Evolutionary conservation across 2,888 invertebrate species (phyloP).

Genomic region (Nudaria mundana): DNA sequence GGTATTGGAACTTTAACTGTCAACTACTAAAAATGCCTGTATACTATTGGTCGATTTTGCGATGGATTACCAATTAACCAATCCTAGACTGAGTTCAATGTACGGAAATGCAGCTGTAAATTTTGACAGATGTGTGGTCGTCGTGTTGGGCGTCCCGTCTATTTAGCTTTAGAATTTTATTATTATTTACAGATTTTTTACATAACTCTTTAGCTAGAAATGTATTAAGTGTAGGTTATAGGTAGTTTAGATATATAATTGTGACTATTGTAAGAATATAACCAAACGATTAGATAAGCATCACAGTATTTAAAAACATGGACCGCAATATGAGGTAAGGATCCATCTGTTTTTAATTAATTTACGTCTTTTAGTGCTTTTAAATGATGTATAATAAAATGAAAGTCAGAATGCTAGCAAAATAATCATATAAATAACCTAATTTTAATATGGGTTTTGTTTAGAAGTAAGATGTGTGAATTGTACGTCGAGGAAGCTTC

Average conservation of each 20-base stretch:
- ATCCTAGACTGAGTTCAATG: slow-evolving; percentile 38
- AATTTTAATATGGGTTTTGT: too few relatives aligned
- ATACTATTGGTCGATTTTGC: slow-evolving; percentile 29
- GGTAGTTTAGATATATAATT: slow-evolving; percentile 42
- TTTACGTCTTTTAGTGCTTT: slow-evolving; percentile 29
- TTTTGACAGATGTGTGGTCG: slow-evolving; percentile 48
- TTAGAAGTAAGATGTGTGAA: too few relatives aligned
- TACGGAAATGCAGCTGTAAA: slow-evolving; percentile 48
- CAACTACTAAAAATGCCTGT: slow-evolving; percentile 13
- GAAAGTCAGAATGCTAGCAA: too few relatives aligned
- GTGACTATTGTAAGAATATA: slow-evolving; percentile 32
- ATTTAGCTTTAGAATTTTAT: slow-evolving; percentile 61
- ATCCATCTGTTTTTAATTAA: slow-evolving; percentile 37
- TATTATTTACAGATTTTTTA: slow-evolving; percentile 56
- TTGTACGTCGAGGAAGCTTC: too few relatives aligned
- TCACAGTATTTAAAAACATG: slow-evolving; percentile 50
- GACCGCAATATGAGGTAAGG: slow-evolving; percentile 76
- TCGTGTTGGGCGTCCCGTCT: slow-evolving; percentile 65
- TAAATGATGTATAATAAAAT: not conserved
- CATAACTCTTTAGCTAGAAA: slow-evolving; percentile 50
- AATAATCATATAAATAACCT: too few relatives aligned
- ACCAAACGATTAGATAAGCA: slow-evolving; percentile 20
- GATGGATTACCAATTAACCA: slow-evolving; percentile 22
- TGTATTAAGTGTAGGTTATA: slow-evolving; percentile 46
- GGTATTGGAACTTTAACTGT: slow-evolving; percentile 27